phyloP scores from a whole-genome alignment of 2,888 invertebrate genomes.

The Lamproptera curius region DNA sequence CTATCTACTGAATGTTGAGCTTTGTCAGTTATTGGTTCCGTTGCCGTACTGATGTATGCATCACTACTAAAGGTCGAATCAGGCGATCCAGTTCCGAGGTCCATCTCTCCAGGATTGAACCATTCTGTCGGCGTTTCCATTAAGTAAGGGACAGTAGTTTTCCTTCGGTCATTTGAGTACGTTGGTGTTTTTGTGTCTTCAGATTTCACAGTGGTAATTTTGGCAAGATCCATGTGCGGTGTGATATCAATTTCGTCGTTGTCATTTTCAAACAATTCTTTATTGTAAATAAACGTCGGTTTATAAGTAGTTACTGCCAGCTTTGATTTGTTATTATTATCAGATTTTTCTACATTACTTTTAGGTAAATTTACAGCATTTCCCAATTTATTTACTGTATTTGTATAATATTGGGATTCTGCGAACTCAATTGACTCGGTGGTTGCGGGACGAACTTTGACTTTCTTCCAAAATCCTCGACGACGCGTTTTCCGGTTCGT shows the following conservation, averaged over 20 bases:
- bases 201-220: constrained; percentile 30
- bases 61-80: constrained; percentile 55
- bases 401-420: constrained; percentile 84
- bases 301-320: constrained; percentile 61
- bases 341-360: constrained; percentile 41
- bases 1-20: constrained; percentile 38
- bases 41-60: constrained; percentile 43
- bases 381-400: constrained; percentile 76
- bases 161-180: constrained; percentile 18
- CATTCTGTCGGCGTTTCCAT: constrained; percentile 23
- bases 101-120: constrained; percentile 54
- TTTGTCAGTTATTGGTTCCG: constrained; percentile 47
- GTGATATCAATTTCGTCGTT: constrained; percentile 36
- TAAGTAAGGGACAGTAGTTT: constrained; percentile 30
- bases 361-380: constrained; percentile 42
- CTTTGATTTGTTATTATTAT: constrained; percentile 39
- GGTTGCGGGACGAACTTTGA: constrained; percentile 77
- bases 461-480: constrained; percentile 86
- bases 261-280: constrained; percentile 48
- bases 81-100: constrained; percentile 60
- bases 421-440: constrained; percentile 86
- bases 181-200: constrained; percentile 26
- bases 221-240: constrained; percentile 50
- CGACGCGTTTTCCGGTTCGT: constrained; percentile 58
- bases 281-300: constrained; percentile 51